phyloP scores from a whole-genome alignment of 2,888 invertebrate species.

The Pristionchus arcanus region DNA sequence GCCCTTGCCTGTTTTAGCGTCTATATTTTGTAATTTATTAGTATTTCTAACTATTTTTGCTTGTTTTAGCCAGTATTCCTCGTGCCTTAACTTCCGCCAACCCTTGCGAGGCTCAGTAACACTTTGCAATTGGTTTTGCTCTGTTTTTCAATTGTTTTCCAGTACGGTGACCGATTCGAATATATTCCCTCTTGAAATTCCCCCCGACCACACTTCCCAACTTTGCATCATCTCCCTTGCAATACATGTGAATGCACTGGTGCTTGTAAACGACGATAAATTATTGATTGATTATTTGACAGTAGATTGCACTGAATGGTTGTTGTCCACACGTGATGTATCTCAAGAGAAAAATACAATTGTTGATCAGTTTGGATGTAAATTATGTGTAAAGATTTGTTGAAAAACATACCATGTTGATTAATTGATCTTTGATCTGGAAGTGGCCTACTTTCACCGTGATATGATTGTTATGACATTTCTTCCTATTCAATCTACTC shows the following conservation, averaged over 20 bases:
- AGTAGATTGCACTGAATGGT: neutral
- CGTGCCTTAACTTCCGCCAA: neutral
- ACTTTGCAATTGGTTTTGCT: neutral
- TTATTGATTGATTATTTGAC: neutral
- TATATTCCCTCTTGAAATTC: neutral
- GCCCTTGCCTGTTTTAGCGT: neutral
- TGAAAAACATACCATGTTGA: neutral
- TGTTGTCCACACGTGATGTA: conserved; percentile 2
- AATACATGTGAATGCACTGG: conserved; percentile 11
- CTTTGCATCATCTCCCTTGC: neutral
- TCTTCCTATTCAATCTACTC: no score
- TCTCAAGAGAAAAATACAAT: neutral
- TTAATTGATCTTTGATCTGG: neutral
- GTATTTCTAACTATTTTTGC: neutral
- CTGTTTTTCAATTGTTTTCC: conserved; percentile 9
- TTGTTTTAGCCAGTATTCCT: neutral
- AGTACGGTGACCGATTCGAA: conserved; percentile 7
- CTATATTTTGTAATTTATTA: neutral
- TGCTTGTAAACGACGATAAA: conserved; percentile 14
- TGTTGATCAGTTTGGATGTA: neutral
- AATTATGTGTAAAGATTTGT: neutral
- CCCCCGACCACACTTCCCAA: neutral
- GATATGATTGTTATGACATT: no score
- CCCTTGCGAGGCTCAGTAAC: conserved; percentile 9
- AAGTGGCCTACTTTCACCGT: no score